Conservation (phyloP, 2,888 invertebrate genomes). For the Glomeris marginata region DNA sequence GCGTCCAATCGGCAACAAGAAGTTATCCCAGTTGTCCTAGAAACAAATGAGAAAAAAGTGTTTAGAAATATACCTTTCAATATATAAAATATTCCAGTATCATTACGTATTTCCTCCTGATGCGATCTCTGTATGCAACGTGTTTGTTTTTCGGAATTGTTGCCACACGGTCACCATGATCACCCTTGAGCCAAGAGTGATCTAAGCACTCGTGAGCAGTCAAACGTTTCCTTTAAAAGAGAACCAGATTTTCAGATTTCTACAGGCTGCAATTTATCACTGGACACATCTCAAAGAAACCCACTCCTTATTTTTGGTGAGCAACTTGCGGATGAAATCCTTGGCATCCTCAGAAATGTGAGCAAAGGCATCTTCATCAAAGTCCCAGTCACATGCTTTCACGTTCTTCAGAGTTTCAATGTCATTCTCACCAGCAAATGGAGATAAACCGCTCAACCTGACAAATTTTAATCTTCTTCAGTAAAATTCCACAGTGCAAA, state of each 20-base stretch:
- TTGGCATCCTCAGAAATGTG: slow-evolving; percentile 92
- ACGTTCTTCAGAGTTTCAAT: slow-evolving; percentile 97
- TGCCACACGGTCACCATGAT: slow-evolving; percentile 55
- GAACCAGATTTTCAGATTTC: background rate
- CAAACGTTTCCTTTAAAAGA: slow-evolving; percentile 64
- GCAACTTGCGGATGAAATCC: slow-evolving; percentile 88
- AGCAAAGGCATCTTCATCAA: slow-evolving; percentile 88
- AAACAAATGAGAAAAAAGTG: slow-evolving; percentile 14
- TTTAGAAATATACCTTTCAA: slow-evolving; percentile 1
- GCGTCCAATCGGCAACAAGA: slow-evolving; percentile 84
- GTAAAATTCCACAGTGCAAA: background rate
- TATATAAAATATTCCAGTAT: background rate
- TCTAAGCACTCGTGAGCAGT: slow-evolving; percentile 94
- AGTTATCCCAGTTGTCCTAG: slow-evolving; percentile 50
- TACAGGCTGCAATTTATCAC: background rate
- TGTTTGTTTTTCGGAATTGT: slow-evolving; percentile 71
- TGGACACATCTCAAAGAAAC: slow-evolving; percentile 25
- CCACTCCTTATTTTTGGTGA: slow-evolving; percentile 85
- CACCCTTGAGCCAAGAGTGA: slow-evolving; percentile 89
- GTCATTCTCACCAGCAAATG: slow-evolving; percentile 98
- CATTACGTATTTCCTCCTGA: slow-evolving; percentile 48
- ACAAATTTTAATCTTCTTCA: background rate
- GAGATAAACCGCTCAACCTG: slow-evolving; percentile 90
- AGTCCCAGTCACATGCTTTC: slow-evolving; percentile 97
- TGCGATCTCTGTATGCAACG: slow-evolving; percentile 68